A percentile compares a stretch with the other conserved stretches of the same genome.
Evolutionary conservation across 2,888 invertebrate species (phyloP).

Genomic region (Luffia ferchaultella): DNA sequence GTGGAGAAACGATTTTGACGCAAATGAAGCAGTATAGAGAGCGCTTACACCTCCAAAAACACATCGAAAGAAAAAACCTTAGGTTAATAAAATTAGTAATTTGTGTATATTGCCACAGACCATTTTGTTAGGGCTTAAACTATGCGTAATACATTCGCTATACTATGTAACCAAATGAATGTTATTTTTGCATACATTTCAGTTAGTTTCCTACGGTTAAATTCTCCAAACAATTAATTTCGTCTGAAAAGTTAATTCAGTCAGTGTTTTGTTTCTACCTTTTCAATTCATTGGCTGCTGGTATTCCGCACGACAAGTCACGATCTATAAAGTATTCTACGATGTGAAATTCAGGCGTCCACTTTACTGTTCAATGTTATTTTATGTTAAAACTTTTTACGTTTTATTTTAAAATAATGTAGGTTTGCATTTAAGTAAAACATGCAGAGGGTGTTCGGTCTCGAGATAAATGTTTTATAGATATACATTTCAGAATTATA

Average conservation of each 20-base stretch:
- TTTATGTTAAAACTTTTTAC: neutral
- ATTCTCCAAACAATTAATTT: too few relatives aligned
- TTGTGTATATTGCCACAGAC: too few relatives aligned
- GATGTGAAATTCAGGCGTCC: neutral
- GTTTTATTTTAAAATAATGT: neutral
- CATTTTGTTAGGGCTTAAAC: too few relatives aligned
- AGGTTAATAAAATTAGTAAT: too few relatives aligned
- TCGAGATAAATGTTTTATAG: neutral
- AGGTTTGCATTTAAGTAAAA: neutral
- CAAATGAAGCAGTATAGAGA: too few relatives aligned
- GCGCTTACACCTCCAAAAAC: too few relatives aligned
- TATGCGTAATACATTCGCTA: too few relatives aligned
- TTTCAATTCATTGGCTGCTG: neutral
- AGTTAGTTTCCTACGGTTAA: too few relatives aligned
- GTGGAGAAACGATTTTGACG: too few relatives aligned
- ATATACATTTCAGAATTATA: neutral
- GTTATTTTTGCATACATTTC: too few relatives aligned
- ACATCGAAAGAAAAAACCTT: too few relatives aligned
- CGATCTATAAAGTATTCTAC: neutral
- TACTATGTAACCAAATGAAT: too few relatives aligned
- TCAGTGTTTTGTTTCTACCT: neutral
- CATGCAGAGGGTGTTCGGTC: neutral
- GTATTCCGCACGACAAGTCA: neutral
- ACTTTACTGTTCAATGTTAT: neutral
- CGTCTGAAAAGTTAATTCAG: neutral